A percentile compares a stretch with the other conserved stretches of the same genome.
phyloP scores from a whole-genome alignment of 2,888 invertebrate genomes.

The Cryptosula pallasiana region DNA sequence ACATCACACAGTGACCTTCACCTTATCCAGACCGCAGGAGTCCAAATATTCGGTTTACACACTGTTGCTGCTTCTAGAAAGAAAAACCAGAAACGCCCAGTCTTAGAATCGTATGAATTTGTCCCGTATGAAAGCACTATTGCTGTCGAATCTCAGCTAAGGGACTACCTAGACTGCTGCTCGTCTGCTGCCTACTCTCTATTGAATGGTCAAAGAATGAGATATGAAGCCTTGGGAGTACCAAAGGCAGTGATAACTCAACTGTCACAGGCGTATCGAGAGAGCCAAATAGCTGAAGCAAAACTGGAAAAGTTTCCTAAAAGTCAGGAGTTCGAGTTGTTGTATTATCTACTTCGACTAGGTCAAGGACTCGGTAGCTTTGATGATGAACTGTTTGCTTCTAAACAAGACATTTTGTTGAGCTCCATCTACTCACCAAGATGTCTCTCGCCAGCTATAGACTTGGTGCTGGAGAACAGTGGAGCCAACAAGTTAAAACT shows the following conservation, averaged over 20 bases:
- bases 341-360: neutral
- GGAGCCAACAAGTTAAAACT: conserved; percentile 67
- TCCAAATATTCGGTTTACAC: conserved; percentile 83
- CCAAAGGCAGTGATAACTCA: neutral
- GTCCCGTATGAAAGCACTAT: conserved; percentile 57
- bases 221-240: neutral
- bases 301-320: neutral
- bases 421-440: conserved; percentile 31
- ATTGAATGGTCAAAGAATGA: neutral
- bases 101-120: conserved; percentile 77
- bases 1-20: neutral
- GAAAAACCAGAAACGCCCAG: conserved; percentile 70
- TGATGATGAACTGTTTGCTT: conserved; percentile 32
- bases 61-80: conserved; percentile 79
- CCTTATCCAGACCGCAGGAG: conserved; percentile 64
- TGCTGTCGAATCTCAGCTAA: neutral
- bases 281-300: neutral
- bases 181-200: neutral
- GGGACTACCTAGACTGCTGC: conserved; percentile 16
- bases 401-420: too few relatives aligned
- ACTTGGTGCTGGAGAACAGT: conserved; percentile 74
- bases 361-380: neutral
- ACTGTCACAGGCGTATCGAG: neutral
- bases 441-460: conserved; percentile 57
- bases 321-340: neutral